These are phyloP conservation scores for Tachina lurida DNA, from an alignment of 2,888 invertebrate genomes.

Conservation along the genomic window DNA sequence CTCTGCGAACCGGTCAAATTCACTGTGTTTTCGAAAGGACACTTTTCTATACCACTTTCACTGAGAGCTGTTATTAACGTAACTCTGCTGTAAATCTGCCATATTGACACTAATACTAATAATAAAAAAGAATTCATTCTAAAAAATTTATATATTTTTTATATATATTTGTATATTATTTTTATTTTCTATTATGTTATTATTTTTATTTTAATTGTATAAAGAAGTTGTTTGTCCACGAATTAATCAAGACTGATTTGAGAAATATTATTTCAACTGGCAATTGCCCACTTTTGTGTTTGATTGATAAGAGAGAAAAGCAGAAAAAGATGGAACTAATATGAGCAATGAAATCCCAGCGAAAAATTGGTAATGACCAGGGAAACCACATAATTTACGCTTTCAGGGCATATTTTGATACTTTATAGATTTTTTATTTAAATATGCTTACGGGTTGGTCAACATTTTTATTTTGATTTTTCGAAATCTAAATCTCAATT, in stretches of 20 bases:
- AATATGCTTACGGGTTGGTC: no score
- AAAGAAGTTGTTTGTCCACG: slow-evolving; percentile 17
- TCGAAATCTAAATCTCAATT: no score
- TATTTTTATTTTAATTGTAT: background rate
- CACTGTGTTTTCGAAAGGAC: slow-evolving; percentile 74
- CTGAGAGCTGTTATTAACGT: background rate
- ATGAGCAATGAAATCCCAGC: slow-evolving; percentile 40
- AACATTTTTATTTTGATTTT: no score
- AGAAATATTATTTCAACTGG: background rate
- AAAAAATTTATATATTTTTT: background rate
- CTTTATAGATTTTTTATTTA: no score
- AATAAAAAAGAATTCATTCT: slow-evolving; percentile 28
- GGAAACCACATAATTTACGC: no score
- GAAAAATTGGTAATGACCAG: no score
- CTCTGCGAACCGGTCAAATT: slow-evolving; percentile 73
- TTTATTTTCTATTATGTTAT: background rate
- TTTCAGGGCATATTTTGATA: no score
- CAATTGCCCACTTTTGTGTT: background rate
- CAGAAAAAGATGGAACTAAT: slow-evolving; percentile 17
- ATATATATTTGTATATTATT: background rate
- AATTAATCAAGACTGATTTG: slow-evolving; percentile 36
- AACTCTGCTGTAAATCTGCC: background rate
- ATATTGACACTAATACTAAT: background rate
- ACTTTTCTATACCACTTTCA: slow-evolving; percentile 25
- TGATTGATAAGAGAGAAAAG: slow-evolving; percentile 23